Percentiles rank a stretch among this genome's conserved stretches.
These are phyloP conservation scores for Nebria brevicollis DNA, from an alignment of 2,888 invertebrate genomes.

Conservation along the genomic window DNA sequence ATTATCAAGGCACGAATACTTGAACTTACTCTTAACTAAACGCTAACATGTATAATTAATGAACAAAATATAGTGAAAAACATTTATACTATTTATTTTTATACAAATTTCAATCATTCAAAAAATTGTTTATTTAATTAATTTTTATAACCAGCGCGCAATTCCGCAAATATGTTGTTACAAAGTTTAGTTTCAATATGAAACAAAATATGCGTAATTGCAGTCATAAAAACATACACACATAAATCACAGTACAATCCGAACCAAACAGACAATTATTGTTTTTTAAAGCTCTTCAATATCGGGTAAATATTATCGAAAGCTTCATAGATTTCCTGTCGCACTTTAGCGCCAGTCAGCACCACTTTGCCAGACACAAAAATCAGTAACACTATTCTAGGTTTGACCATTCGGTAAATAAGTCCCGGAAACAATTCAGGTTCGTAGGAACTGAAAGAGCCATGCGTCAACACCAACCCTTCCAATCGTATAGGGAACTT, in stretches of 20 bases:
- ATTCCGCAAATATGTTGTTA: background rate
- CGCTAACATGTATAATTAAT: too few species aligned
- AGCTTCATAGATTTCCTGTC: conserved; percentile 80
- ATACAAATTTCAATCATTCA: too few species aligned
- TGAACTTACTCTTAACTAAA: too few species aligned
- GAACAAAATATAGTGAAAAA: too few species aligned
- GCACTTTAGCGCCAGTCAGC: conserved; percentile 81
- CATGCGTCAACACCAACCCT: conserved; percentile 82
- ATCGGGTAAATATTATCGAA: conserved; percentile 83
- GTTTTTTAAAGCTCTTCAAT: conserved; percentile 78
- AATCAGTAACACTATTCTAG: conserved; percentile 82
- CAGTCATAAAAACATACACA: background rate
- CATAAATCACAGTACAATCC: conserved; percentile 19
- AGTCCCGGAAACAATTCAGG: conserved; percentile 87
- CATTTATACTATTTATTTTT: too few species aligned
- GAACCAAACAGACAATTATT: conserved; percentile 54
- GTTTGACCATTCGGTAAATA: conserved; percentile 85
- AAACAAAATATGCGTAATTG: background rate
- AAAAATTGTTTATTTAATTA: too few species aligned
- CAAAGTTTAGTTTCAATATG: background rate
- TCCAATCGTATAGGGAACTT: conserved; percentile 86
- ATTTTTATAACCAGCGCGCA: too few species aligned
- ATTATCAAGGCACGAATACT: too few species aligned
- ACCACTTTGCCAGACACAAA: conserved; percentile 89
- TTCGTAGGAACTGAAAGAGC: conserved; percentile 82